A percentile compares a stretch with the other conserved stretches of the same genome.
Conservation (phyloP, 2,113 vertebrate species). For the Rutilus rutilus region DNA sequence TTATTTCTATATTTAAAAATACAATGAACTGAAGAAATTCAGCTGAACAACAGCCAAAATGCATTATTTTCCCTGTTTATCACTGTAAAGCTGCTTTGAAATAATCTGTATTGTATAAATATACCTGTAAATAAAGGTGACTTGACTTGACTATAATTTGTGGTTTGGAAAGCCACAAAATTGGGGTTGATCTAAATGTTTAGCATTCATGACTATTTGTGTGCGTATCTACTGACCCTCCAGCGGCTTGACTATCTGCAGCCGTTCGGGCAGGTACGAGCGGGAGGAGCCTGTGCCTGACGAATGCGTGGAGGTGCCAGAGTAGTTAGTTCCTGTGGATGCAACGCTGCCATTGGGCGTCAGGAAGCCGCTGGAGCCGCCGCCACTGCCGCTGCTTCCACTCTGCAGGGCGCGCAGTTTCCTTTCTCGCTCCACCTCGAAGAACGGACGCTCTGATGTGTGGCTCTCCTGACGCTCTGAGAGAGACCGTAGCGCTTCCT, state of each 20-base stretch:
- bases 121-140: too few species aligned
- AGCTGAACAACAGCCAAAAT: not conserved
- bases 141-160: not conserved
- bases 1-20: too few species aligned
- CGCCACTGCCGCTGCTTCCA: conserved; percentile 52
- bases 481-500: conserved; percentile 80
- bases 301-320: conserved; percentile 74
- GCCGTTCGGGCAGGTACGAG: conserved; percentile 82
- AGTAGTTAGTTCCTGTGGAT: conserved; percentile 81
- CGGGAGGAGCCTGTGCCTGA: conserved; percentile 76
- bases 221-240: conserved; percentile 76
- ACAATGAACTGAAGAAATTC: too few species aligned
- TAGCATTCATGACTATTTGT: not conserved
- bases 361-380: conserved; percentile 78
- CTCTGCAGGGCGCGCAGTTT: conserved; percentile 74
- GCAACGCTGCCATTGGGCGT: conserved; percentile 80
- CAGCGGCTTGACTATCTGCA: conserved; percentile 88
- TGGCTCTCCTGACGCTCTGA: conserved; percentile 80
- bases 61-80: too few species aligned
- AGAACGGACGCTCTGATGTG: conserved; percentile 76
- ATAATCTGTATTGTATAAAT: too few species aligned
- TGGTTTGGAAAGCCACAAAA: not conserved
- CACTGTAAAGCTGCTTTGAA: too few species aligned
- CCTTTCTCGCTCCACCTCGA: conserved; percentile 79
- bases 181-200: not conserved